Conservation (phyloP, 2,888 invertebrate species). For the Caenorhabditis zanzibari region DNA sequence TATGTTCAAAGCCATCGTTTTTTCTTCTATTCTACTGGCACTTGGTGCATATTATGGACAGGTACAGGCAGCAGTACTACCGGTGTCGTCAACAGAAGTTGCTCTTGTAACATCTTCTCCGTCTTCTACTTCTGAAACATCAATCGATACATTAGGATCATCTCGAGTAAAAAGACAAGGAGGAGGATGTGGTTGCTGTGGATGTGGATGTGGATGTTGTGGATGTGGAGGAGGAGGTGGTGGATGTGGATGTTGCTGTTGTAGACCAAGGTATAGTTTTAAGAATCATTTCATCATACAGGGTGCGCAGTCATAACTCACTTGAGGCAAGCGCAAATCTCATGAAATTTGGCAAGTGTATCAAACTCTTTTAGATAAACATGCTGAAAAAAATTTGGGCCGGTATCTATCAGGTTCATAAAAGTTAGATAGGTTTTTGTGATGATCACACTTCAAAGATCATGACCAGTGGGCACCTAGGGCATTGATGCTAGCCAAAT, state of each 20-base stretch:
- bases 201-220: slow-evolving; percentile 57
- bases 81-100: slow-evolving; percentile 40
- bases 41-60: slow-evolving; percentile 32
- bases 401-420: too few species aligned
- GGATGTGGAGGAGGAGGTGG: slow-evolving; percentile 58
- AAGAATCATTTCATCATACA: too few species aligned
- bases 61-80: slow-evolving; percentile 41
- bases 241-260: slow-evolving; percentile 57
- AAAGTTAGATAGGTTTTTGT: too few species aligned
- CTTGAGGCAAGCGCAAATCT: too few species aligned
- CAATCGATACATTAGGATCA: slow-evolving; percentile 60
- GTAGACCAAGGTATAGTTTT: slow-evolving; percentile 41
- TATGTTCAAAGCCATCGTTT: slow-evolving; percentile 10
- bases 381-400: too few species aligned
- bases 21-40: slow-evolving; percentile 12
- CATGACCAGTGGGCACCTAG: too few species aligned
- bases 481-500: too few species aligned
- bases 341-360: too few species aligned
- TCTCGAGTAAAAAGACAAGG: slow-evolving; percentile 62
- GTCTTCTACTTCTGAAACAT: slow-evolving; percentile 33
- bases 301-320: too few species aligned
- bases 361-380: too few species aligned
- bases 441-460: too few species aligned
- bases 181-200: slow-evolving; percentile 53
- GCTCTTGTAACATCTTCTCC: slow-evolving; percentile 30